Base-by-base conservation (phyloP, 2,113 vertebrate genomes). In the Microcebus murinus region DNA sequence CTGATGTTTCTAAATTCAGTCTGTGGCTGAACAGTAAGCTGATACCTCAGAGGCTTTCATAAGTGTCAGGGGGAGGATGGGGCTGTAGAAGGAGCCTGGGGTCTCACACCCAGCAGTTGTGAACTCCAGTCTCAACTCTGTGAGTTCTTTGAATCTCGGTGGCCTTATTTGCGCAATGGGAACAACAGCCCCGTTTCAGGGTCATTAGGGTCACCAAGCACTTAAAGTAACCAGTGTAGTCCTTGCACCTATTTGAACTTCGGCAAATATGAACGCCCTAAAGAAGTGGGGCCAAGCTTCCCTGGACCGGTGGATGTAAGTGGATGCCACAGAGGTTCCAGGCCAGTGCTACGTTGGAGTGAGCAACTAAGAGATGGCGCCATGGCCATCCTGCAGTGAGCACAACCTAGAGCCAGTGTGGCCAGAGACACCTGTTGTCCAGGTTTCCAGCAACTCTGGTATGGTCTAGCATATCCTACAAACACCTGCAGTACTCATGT, bases 401-500 rank as follows among this genome's bases (percentile, higher is more conserved):
- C 1, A 77, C 29, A 23, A 27, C 9, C n/a, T 11, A 79, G 45
- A 52, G 84, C 13, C 55, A 17, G 1, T 21, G 4, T n/a, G 50
- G 50, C 67, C 4, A 36, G 11, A 45, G 52, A 18, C 27, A 6
- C 6, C 9, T 23, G 68, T 10, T 39, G 7, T 15, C 23, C 18
- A 70, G 10, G 9, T 57, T 45, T 76, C 80, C 5, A 29, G 7
- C 0, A n/a, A 79, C 17, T 3, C 25, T 2, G 42, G 2, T 4
- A 1, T 36, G 42, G n/a, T 79, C 17, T 15, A 2, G 6, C 55
- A 25, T 27, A 12, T 11, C 20, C 4, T 21, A 42, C 48, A n/a
- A 13, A 87, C 0, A 1, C 31, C 20, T 36, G 15, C 7, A 21
- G 9, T 2, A 11, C 20, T 25, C 91, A 5, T 0, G 3, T 1